These are phyloP conservation scores for Rissa tridactyla DNA, from an alignment of 2,113 vertebrate species.

Conservation along the genomic window DNA sequence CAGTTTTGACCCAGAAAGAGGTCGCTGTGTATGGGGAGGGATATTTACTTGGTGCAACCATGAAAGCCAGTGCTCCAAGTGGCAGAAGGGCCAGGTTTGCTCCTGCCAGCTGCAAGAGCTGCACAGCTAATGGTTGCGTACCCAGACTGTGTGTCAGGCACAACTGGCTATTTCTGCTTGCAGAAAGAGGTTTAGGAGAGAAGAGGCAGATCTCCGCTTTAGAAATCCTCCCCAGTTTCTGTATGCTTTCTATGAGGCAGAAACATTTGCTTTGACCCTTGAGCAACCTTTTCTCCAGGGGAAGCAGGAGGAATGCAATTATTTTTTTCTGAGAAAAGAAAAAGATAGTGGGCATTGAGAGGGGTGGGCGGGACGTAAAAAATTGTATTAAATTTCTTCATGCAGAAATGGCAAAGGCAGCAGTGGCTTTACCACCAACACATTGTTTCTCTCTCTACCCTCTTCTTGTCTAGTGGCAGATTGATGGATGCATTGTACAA, in stretches of 20 bases:
- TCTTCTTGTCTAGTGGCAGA: neutral
- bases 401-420: neutral
- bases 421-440: neutral
- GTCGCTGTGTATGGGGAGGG: neutral
- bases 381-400: neutral
- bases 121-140: accelerated
- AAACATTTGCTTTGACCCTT: neutral
- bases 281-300: neutral
- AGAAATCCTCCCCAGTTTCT: neutral
- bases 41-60: neutral
- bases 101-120: neutral
- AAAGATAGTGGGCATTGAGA: neutral
- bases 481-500: neutral
- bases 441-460: neutral
- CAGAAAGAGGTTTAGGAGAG: neutral
- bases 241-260: neutral
- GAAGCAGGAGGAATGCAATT: neutral
- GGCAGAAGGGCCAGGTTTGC: neutral
- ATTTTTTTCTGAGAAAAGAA: neutral
- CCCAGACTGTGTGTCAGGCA: neutral
- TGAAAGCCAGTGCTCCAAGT: neutral
- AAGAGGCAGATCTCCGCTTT: neutral
- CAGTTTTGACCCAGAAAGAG: neutral
- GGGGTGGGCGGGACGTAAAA: neutral
- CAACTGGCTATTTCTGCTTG: neutral